phyloP scores from a whole-genome alignment of 1,140 invertebrate genomes.

The Cardiocondyla obscurior region DNA sequence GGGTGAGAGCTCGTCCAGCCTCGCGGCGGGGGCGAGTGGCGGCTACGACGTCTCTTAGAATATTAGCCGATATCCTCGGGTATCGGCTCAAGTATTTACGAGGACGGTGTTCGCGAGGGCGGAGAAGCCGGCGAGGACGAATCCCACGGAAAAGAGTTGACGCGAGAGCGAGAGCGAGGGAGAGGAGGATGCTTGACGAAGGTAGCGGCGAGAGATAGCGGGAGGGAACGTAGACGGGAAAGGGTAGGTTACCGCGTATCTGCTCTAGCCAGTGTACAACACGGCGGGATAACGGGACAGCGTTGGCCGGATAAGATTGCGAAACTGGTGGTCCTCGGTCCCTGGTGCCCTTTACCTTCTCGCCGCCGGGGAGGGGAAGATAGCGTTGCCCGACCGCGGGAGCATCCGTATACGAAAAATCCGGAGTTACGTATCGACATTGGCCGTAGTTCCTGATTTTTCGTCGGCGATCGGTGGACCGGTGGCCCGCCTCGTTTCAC shows the following conservation, averaged over 20 bases:
- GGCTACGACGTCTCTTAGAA: constrained; percentile 68
- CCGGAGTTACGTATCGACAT: constrained; percentile 70
- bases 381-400: constrained; percentile 69
- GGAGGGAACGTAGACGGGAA: constrained; percentile 47
- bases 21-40: constrained; percentile 26
- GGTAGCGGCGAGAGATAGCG: constrained; percentile 21
- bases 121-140: constrained; percentile 34
- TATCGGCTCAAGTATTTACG: constrained; percentile 78
- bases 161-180: not conserved
- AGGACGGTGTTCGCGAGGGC: constrained; percentile 48
- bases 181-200: not conserved
- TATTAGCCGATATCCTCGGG: constrained; percentile 77
- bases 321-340: constrained; percentile 74
- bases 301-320: constrained; percentile 76
- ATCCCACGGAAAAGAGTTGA: constrained; percentile 24
- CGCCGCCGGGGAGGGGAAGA: constrained; percentile 51
- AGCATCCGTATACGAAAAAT: constrained; percentile 71
- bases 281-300: constrained; percentile 55
- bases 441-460: constrained; percentile 76
- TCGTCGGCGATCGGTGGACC: constrained; percentile 72
- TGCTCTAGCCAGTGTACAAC: constrained; percentile 56
- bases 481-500: constrained; percentile 48
- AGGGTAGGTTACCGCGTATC: constrained; percentile 56
- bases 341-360: constrained; percentile 79
- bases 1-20: constrained; percentile 51